A percentile compares a stretch with the other conserved stretches of the same genome.
Evolutionary conservation across 2,113 vertebrate species (phyloP).

Genomic region (Microtus ochrogaster): DNA sequence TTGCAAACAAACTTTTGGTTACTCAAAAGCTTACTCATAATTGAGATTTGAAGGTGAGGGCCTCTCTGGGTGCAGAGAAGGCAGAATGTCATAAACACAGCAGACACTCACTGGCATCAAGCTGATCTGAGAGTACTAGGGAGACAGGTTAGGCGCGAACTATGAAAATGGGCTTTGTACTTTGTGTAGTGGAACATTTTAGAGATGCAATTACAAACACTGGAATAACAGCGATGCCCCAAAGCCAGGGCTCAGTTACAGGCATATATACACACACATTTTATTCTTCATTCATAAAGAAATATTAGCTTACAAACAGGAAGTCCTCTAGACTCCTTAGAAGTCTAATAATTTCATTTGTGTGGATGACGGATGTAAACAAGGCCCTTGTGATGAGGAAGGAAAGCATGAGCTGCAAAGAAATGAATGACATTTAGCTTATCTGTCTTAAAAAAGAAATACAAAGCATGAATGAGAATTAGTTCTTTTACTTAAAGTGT

Average conservation of each 20-base stretch:
- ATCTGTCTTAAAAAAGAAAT: not conserved
- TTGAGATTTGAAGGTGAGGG: slow-evolving; percentile 63
- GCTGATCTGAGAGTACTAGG: slow-evolving; percentile 52
- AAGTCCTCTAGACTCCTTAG: slow-evolving; percentile 77
- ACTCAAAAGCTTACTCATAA: slow-evolving; percentile 71
- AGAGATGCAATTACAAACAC: slow-evolving; percentile 74
- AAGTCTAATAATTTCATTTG: slow-evolving; percentile 62
- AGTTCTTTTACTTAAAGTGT: slow-evolving; percentile 6
- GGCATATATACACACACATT: slow-evolving; percentile 52
- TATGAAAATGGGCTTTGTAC: slow-evolving; percentile 71
- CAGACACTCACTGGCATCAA: slow-evolving; percentile 58
- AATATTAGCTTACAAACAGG: slow-evolving; percentile 76
- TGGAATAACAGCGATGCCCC: slow-evolving; percentile 62
- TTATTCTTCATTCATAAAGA: slow-evolving; percentile 73
- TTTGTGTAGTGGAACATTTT: slow-evolving; percentile 65
- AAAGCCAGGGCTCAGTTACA: slow-evolving; percentile 69
- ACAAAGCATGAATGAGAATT: slow-evolving; percentile 27
- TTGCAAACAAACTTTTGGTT: slow-evolving; percentile 79
- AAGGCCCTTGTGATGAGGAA: not conserved
- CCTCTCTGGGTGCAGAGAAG: slow-evolving; percentile 37
- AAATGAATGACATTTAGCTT: slow-evolving; percentile 11
- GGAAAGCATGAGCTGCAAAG: not conserved
- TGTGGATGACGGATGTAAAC: slow-evolving; percentile 68
- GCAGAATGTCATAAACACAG: slow-evolving; percentile 71
- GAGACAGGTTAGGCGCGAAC: slow-evolving; percentile 45